Percentiles rank a stretch among this genome's conserved stretches.
Conservation (phyloP, 1,140 invertebrate species). For the Bombus affinis region DNA sequence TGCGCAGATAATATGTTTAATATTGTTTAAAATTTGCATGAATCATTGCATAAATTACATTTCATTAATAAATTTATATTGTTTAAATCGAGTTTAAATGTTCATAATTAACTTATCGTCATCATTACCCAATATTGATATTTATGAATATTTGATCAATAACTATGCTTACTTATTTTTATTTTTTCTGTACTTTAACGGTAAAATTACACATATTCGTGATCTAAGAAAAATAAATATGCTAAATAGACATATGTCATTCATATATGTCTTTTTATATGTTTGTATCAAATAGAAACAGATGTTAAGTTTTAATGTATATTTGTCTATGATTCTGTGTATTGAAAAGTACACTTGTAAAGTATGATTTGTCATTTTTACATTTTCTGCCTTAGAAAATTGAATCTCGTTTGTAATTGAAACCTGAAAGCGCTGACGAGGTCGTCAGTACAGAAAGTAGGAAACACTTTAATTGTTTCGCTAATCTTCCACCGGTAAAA, state of each 20-base stretch:
- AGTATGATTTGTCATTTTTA: background rate
- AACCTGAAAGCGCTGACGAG: background rate
- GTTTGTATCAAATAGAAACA: background rate
- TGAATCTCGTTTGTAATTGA: background rate
- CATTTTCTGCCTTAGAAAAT: background rate
- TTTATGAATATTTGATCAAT: background rate
- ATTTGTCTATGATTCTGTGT: too few relatives aligned
- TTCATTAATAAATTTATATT: background rate
- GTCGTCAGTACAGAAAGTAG: background rate
- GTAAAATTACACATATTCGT: too few relatives aligned
- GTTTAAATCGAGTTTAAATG: background rate
- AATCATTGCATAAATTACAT: background rate
- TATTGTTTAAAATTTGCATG: background rate
- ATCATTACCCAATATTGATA: background rate
- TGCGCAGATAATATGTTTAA: background rate
- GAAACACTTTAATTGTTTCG: conserved; percentile 9
- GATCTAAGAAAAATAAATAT: too few relatives aligned
- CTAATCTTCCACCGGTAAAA: conserved; percentile 57
- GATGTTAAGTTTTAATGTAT: too few relatives aligned
- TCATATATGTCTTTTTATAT: background rate
- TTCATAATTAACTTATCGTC: background rate
- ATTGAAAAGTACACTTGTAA: background rate
- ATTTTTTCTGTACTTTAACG: background rate
- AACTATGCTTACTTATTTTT: background rate
- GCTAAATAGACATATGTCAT: too few relatives aligned